Conservation (phyloP, 2,888 invertebrate genomes). For the Tenthredo distinguenda region DNA sequence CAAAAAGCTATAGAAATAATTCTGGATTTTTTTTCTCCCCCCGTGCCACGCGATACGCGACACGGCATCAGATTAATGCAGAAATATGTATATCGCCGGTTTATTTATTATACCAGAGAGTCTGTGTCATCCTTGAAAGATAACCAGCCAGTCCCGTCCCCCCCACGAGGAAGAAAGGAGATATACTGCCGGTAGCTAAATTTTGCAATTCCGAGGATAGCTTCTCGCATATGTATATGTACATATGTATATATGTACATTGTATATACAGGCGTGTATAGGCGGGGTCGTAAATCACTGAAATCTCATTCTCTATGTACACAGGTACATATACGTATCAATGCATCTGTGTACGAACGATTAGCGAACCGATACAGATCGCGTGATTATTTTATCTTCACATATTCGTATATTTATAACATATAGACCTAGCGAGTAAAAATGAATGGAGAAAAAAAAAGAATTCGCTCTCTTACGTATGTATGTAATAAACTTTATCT, state of each 20-base stretch:
- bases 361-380: not conserved
- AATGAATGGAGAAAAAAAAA: too few species aligned
- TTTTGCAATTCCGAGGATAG: not conserved
- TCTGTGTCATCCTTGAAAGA: conserved; percentile 43
- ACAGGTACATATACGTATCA: not conserved
- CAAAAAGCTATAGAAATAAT: not conserved
- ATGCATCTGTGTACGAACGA: not conserved
- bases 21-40: not conserved
- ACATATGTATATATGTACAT: not conserved
- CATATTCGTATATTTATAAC: not conserved
- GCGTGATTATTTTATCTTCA: not conserved
- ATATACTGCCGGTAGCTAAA: not conserved
- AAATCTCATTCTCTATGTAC: not conserved
- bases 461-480: too few species aligned
- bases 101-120: conserved; percentile 1
- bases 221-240: not conserved
- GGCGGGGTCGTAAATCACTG: not conserved
- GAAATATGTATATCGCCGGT: conserved; percentile 58
- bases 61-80: too few species aligned
- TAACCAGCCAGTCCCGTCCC: not conserved
- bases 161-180: not conserved
- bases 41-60: not conserved
- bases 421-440: too few species aligned
- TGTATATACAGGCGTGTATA: not conserved
- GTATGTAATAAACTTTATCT: not conserved